A percentile compares a stretch with the other conserved stretches of the same genome.
Conservation (phyloP, 2,797 vertebrate genomes). For the Setipinna tenuifilis region DNA sequence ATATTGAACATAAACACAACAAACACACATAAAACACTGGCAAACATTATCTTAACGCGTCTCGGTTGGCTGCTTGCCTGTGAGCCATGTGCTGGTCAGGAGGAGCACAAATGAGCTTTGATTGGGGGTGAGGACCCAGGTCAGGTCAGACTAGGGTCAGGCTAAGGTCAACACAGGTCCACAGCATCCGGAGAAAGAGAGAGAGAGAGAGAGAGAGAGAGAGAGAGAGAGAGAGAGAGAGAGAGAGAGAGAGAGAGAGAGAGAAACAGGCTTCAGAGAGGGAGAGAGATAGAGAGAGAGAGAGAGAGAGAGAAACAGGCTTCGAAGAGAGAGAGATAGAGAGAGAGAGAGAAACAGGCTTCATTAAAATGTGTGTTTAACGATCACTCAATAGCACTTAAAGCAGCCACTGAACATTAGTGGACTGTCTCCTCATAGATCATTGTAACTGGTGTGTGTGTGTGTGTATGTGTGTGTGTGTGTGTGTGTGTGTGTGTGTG, state of each 20-base stretch:
- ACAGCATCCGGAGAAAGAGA: not conserved
- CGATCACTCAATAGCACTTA: not conserved
- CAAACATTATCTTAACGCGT: not conserved
- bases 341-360: not conserved
- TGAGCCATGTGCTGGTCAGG: not conserved
- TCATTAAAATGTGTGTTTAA: not conserved
- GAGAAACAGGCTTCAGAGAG: slow-evolving; percentile 34
- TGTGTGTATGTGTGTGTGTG: no score
- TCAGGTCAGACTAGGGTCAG: not conserved
- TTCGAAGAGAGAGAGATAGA: no score
- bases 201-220: not conserved
- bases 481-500: no score
- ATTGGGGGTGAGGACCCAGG: not conserved
- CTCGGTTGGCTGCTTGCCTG: not conserved
- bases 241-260: not conserved
- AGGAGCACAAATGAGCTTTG: not conserved
- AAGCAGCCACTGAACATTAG: not conserved
- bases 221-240: not conserved
- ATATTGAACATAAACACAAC: no score
- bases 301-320: not conserved
- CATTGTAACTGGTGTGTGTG: not conserved
- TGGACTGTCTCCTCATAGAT: not conserved
- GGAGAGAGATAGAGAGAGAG: not conserved
- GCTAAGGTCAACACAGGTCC: not conserved
- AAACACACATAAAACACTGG: no score